A percentile compares a stretch with the other conserved stretches of the same genome.
Conservation (phyloP, 2,888 invertebrate genomes). For the Uropetala carovei region DNA sequence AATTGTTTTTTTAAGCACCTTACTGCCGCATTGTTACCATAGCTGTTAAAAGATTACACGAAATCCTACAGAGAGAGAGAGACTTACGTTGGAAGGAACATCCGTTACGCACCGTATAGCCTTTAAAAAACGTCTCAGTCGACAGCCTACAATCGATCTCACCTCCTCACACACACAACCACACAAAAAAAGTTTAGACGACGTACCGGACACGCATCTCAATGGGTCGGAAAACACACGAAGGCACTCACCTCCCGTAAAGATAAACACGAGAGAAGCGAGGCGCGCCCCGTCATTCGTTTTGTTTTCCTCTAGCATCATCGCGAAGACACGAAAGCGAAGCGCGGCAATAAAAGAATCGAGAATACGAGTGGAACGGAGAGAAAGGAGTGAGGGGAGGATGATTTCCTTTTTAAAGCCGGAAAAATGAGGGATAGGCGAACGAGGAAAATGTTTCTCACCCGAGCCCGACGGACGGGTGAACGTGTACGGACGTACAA, state of each 20-base stretch:
- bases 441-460: background rate
- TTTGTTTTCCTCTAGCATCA: background rate
- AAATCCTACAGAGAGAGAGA: background rate
- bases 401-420: background rate
- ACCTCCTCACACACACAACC: background rate
- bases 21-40: too few relatives aligned
- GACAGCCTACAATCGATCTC: background rate
- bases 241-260: background rate
- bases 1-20: too few relatives aligned
- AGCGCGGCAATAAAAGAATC: background rate
- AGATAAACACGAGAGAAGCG: background rate
- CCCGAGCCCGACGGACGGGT: background rate
- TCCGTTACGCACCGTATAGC: constrained; percentile 9
- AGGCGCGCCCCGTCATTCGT: background rate
- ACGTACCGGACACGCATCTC: background rate
- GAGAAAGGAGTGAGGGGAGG: too few relatives aligned
- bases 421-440: background rate
- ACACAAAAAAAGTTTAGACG: background rate
- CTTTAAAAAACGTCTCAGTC: background rate
- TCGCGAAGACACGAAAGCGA: background rate
- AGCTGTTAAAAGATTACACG: background rate
- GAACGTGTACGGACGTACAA: background rate
- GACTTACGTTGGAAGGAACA: background rate
- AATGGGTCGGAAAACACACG: background rate
- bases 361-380: too few relatives aligned